phyloP scores from a whole-genome alignment of 2,888 invertebrate species.

The Eurytoma adleriae region DNA sequence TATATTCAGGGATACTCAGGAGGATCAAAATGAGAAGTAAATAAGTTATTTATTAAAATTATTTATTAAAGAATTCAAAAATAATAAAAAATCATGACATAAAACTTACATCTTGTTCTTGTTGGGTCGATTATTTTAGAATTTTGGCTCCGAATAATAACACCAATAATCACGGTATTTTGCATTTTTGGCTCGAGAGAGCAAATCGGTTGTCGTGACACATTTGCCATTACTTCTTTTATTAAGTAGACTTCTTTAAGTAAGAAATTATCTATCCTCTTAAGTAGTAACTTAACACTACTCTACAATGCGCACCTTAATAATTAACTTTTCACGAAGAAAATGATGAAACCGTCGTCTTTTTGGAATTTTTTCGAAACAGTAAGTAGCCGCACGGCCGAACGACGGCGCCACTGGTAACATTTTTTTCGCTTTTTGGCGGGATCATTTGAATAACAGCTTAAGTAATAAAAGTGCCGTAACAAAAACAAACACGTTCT shows the following conservation, averaged over 20 bases:
- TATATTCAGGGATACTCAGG: too few species aligned
- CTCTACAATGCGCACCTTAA: not conserved
- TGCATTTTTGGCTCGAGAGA: conserved; percentile 67
- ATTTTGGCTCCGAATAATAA: conserved; percentile 69
- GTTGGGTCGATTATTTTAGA: conserved; percentile 67
- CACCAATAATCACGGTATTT: conserved; percentile 71
- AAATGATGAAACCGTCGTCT: conserved; percentile 10
- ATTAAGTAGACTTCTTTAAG: not conserved
- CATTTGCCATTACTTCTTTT: conserved; percentile 65
- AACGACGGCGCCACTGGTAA: conserved; percentile 21
- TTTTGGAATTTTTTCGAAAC: conserved; percentile 23
- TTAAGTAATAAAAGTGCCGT: not conserved
- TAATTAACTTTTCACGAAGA: not conserved
- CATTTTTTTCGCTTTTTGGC: not conserved
- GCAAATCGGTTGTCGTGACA: conserved; percentile 67
- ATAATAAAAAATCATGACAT: not conserved
- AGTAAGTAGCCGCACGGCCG: not conserved
- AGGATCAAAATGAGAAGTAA: too few species aligned
- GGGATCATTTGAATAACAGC: conserved; percentile 4
- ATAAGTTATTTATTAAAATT: not conserved
- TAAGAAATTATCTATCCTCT: too few species aligned
- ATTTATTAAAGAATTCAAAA: conserved; percentile 8
- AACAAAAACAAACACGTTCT: not conserved
- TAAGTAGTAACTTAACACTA: not conserved
- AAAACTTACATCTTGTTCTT: conserved; percentile 65